Conservation (phyloP, 2,113 vertebrate species). For the Anthoscopus minutus region DNA sequence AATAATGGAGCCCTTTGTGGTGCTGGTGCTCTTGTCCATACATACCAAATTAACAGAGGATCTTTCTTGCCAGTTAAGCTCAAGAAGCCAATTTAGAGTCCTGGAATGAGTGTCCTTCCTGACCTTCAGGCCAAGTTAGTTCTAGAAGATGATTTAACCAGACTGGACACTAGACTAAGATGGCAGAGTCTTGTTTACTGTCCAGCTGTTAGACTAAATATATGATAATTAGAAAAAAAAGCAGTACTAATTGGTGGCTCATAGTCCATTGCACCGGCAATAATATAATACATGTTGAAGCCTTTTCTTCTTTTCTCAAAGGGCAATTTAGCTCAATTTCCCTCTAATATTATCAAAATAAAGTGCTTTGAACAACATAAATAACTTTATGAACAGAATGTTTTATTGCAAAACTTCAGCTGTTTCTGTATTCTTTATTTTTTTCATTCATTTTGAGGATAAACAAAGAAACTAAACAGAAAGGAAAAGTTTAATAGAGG, state of each 20-base stretch:
- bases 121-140: slow-evolving; percentile 67
- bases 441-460: background rate
- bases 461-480: background rate
- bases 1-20: slow-evolving; percentile 73
- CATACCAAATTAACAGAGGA: slow-evolving; percentile 65
- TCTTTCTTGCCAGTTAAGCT: slow-evolving; percentile 65
- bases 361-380: background rate
- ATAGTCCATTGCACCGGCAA: background rate
- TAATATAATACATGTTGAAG: background rate
- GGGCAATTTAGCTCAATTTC: background rate
- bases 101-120: slow-evolving; percentile 67
- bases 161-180: slow-evolving; percentile 24
- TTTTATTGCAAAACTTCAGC: background rate
- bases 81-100: slow-evolving; percentile 69
- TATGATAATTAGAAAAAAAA: background rate
- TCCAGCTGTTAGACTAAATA: background rate
- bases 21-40: slow-evolving; percentile 61
- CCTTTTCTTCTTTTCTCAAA: background rate
- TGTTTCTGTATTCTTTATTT: background rate
- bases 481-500: background rate
- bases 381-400: background rate
- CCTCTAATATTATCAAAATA: background rate
- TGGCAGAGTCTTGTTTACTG: background rate
- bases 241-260: background rate
- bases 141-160: slow-evolving; percentile 60